Conservation (phyloP, 1,140 invertebrate species). For the Drosophila ironensis region DNA sequence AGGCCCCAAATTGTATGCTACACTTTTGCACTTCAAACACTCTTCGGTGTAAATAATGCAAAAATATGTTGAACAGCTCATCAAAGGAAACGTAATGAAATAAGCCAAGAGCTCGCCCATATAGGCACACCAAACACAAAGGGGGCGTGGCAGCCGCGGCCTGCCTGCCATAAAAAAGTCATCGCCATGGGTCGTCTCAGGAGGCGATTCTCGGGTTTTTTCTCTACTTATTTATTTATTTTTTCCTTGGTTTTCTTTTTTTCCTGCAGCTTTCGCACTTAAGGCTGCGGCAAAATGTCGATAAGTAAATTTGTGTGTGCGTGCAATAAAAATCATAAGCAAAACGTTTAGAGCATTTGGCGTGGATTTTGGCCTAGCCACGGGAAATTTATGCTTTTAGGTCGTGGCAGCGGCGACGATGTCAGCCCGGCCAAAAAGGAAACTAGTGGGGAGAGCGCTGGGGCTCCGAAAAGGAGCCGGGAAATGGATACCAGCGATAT, state of each 20-base stretch:
- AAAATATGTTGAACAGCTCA: conserved; percentile 39
- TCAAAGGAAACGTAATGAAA: conserved; percentile 43
- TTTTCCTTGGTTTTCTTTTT: conserved; percentile 9
- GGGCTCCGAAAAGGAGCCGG: too few relatives aligned
- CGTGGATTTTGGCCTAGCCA: conserved; percentile 59
- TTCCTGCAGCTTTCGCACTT: conserved; percentile 25
- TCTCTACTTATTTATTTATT: too few relatives aligned
- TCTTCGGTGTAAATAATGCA: conserved; percentile 11
- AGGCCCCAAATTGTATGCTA: conserved; percentile 15
- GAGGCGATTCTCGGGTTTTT: too few relatives aligned
- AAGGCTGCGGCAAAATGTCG: conserved; percentile 46
- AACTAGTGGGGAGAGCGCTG: too few relatives aligned
- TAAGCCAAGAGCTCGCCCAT: conserved; percentile 42
- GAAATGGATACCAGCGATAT: conserved; percentile 13
- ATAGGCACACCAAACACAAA: conserved; percentile 2
- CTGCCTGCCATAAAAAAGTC: conserved; percentile 53
- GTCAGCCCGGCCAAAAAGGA: conserved; percentile 24
- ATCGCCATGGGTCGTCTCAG: conserved; percentile 33
- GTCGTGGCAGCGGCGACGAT: conserved; percentile 46
- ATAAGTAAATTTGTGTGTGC: conserved; percentile 28
- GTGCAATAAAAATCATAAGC: conserved; percentile 71
- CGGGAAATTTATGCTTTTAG: conserved; percentile 66
- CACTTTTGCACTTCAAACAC: neutral
- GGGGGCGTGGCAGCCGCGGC: conserved; percentile 27
- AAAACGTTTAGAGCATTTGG: conserved; percentile 63